Base-by-base conservation (phyloP, 2,797 vertebrate species). In the Clarias pachynema region DNA sequence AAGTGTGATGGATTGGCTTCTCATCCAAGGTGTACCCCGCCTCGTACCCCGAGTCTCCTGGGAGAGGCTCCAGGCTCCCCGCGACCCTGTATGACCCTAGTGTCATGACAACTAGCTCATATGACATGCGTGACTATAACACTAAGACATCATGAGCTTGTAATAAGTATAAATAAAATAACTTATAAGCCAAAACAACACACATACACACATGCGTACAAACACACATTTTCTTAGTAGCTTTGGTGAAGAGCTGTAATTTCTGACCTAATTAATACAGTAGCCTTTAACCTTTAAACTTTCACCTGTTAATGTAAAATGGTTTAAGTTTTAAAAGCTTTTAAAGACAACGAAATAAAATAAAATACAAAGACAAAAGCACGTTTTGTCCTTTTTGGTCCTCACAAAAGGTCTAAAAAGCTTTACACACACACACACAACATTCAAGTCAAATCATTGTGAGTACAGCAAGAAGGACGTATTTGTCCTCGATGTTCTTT, bases 401-500 rank as follows among this genome's bases (percentile, higher is more conserved):
- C 72, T 53, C 72, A 74, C 15, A 26, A 53, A 53, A 53, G 24
- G 3, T n/a, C 18, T 31, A 20, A 57, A 31, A 24, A 20, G 10
- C 20, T 10, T 34, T 60, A 83, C 44, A 60, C n/a, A 82, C 24
- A 75, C 69, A 63, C 56, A 62, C 26, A 79, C 15, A 49, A 49
- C 10, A 10, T 34, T 78, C 62, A 87, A n/a, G 29, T 77, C 49
- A 34, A 77, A 81, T 82, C 68, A 82, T n/a, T 26, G 79, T 40
- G 16, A 68, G 63, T 56, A 85, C 65, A 89, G 68, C 86, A 84
- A 81, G 78, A 82, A 78, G 87, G 63, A 82, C 73, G 66, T 83
- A 63, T 79, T 79, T 62, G 57, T 62, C 57, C 77, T 87, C 85
- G 15, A 79, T 40, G 3, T 66, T 66, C 37, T 66, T 81, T 73